These are phyloP conservation scores for Blera fallax DNA, from an alignment of 2,888 invertebrate species.

Conservation along the genomic window DNA sequence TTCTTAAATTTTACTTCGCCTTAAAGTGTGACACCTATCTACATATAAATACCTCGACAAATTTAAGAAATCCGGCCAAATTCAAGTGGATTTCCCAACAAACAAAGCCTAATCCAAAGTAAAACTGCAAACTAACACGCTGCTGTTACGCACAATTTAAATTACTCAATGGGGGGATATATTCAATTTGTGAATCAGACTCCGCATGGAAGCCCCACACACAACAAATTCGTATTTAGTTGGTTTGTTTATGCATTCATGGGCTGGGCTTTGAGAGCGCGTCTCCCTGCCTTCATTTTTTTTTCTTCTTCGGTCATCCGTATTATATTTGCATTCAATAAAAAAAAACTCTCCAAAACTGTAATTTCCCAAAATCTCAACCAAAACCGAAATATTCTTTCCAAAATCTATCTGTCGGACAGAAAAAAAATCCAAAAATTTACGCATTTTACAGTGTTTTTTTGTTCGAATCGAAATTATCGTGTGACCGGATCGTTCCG, in stretches of 20 bases:
- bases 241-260: slow-evolving; percentile 69
- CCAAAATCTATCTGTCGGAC: slow-evolving; percentile 1
- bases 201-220: slow-evolving; percentile 67
- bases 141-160: slow-evolving; percentile 69
- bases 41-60: too few relatives aligned
- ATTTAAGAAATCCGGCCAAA: too few relatives aligned
- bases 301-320: slow-evolving; percentile 14
- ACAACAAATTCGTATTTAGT: slow-evolving; percentile 60
- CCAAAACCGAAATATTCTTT: too few relatives aligned
- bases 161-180: slow-evolving; percentile 70
- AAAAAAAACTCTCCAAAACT: not conserved
- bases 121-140: slow-evolving; percentile 60
- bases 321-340: not conserved
- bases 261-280: slow-evolving; percentile 64
- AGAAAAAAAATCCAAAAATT: slow-evolving; percentile 22
- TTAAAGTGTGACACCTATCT: too few relatives aligned
- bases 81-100: too few relatives aligned
- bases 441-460: slow-evolving; percentile 39
- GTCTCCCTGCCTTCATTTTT: slow-evolving; percentile 52
- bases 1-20: too few relatives aligned
- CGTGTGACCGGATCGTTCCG: slow-evolving; percentile 55
- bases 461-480: slow-evolving; percentile 39
- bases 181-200: slow-evolving; percentile 72
- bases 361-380: not conserved
- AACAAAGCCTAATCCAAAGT: slow-evolving; percentile 21